phyloP scores from a whole-genome alignment of 2,888 invertebrate genomes.

The Lutraria lutraria region DNA sequence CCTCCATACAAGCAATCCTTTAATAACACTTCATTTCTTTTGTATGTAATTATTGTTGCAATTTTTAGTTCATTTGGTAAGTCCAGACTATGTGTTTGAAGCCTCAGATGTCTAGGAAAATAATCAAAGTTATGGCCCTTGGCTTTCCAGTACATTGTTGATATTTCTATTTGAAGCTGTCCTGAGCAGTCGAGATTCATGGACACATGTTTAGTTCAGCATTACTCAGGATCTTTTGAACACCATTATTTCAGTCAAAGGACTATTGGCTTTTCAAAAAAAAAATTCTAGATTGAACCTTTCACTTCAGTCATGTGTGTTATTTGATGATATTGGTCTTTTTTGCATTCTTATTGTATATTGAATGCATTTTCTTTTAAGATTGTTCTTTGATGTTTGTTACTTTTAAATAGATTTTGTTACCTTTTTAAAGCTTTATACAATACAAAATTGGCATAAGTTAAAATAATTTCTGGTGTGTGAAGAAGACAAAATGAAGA shows the following conservation, averaged over 20 bases:
- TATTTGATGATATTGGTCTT: not conserved
- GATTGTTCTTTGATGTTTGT: not conserved
- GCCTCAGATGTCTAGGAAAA: not conserved
- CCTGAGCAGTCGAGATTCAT: not conserved
- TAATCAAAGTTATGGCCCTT: not conserved
- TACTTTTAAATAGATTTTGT: not conserved
- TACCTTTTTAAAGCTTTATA: not conserved
- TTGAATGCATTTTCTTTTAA: not conserved
- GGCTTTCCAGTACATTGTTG: not conserved
- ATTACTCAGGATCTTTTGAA: not conserved
- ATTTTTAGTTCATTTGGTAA: not conserved
- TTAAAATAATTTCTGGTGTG: not conserved
- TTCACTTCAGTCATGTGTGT: not conserved
- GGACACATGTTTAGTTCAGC: not conserved
- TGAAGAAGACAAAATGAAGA: not conserved
- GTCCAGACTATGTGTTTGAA: not conserved
- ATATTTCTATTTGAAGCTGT: not conserved
- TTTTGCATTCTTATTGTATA: not conserved
- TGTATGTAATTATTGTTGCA: not conserved
- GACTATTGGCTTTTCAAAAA: not conserved
- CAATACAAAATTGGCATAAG: not conserved
- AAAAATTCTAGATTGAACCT: not conserved
- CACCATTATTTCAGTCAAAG: not conserved
- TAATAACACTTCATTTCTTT: not conserved
- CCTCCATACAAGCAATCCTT: no score